These are phyloP conservation scores for Asbolus verrucosus DNA, from an alignment of 1,140 invertebrate genomes.

Conservation along the genomic window DNA sequence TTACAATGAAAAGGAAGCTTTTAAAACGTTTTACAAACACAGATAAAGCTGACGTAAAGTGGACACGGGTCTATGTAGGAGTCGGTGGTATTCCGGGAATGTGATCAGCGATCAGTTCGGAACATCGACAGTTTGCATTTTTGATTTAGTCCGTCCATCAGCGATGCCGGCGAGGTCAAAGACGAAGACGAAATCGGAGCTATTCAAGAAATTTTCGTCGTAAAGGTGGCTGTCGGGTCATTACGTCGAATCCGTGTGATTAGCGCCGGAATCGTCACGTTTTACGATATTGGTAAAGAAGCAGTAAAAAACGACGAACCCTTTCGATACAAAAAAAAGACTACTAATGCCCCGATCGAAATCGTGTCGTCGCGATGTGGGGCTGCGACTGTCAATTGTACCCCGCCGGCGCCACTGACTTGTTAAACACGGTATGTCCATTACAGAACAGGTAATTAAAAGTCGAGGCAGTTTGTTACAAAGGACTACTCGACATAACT, in stretches of 20 bases:
- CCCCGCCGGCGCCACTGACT: constrained; percentile 60
- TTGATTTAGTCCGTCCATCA: too few species aligned
- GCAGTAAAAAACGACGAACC: too few species aligned
- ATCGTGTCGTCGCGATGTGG: constrained; percentile 59
- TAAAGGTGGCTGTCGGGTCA: too few species aligned
- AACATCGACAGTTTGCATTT: neutral
- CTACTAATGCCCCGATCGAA: constrained; percentile 46
- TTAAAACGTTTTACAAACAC: constrained; percentile 17
- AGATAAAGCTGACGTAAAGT: constrained; percentile 12
- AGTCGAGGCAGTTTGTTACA: constrained; percentile 63
- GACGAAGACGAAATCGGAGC: too few species aligned
- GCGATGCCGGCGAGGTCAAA: too few species aligned
- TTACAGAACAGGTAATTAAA: constrained; percentile 65
- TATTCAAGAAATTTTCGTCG: too few species aligned
- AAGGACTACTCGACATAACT: constrained; percentile 61
- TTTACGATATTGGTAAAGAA: too few species aligned
- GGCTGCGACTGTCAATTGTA: constrained; percentile 61
- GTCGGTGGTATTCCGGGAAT: constrained; percentile 12
- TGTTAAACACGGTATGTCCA: constrained; percentile 65
- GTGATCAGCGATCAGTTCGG: neutral
- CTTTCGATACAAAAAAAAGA: constrained; percentile 34
- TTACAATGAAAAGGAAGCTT: constrained; percentile 29
- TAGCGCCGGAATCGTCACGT: too few species aligned
- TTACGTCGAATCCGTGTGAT: too few species aligned
- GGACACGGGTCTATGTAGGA: constrained; percentile 8